Evolutionary conservation across 2,888 invertebrate genomes (phyloP).

Genomic region (Rhabditoides inermis): DNA sequence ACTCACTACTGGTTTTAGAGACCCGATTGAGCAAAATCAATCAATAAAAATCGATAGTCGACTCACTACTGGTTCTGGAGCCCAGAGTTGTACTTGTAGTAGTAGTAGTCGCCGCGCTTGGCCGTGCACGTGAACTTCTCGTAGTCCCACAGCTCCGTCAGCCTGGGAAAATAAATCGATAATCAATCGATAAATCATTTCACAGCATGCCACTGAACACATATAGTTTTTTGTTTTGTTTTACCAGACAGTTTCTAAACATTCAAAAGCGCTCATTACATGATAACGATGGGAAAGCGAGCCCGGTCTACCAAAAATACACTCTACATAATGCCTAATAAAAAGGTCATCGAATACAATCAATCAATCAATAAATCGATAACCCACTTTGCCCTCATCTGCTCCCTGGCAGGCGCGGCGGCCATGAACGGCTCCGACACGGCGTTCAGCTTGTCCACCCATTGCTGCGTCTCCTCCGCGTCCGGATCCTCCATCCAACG

Average conservation of each 20-base stretch:
- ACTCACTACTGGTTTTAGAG: no score
- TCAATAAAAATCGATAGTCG: no score
- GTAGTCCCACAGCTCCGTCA: slow-evolving; percentile 87
- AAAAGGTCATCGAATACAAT: no score
- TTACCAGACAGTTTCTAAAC: no score
- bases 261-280: no score
- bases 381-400: slow-evolving; percentile 64
- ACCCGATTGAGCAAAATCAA: no score
- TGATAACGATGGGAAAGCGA: no score
- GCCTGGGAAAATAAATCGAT: slow-evolving; percentile 52
- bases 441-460: slow-evolving; percentile 80
- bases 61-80: slow-evolving; percentile 85
- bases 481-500: slow-evolving; percentile 95
- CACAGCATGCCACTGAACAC: no score
- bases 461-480: slow-evolving; percentile 77
- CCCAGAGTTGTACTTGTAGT: slow-evolving; percentile 83
- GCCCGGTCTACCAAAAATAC: no score
- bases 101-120: slow-evolving; percentile 75
- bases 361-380: no score
- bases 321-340: no score
- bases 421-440: slow-evolving; percentile 78
- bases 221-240: no score
- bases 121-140: slow-evolving; percentile 85
- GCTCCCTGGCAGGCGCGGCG: slow-evolving; percentile 66
- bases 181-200: neutral